These are phyloP conservation scores for Nemapogon koenigi DNA, from an alignment of 2,888 invertebrate species.

Conservation along the genomic window DNA sequence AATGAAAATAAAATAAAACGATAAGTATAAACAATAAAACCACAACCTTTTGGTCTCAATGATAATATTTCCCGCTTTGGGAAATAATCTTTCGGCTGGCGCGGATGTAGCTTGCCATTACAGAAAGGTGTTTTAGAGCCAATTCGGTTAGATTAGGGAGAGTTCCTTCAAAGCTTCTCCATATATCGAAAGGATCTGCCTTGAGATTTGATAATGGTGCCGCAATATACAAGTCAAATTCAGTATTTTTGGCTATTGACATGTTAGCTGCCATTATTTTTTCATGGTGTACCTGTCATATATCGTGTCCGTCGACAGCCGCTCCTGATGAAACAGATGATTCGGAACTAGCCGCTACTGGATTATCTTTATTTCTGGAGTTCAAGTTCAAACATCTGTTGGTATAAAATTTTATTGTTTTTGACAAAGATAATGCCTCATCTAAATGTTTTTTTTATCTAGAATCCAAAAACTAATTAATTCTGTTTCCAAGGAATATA, in stretches of 20 bases:
- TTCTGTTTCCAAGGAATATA: no score
- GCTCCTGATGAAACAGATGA: conserved; percentile 13
- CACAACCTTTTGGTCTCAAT: no score
- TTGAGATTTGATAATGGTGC: conserved; percentile 12
- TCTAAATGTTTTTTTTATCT: conserved; percentile 15
- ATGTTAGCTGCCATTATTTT: conserved; percentile 14
- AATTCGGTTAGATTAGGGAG: conserved; percentile 14
- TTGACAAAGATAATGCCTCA: conserved; percentile 14
- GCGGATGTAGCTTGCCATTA: conserved; percentile 15
- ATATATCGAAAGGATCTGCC: conserved; percentile 13
- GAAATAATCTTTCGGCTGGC: conserved; percentile 15
- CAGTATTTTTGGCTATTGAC: conserved; percentile 14
- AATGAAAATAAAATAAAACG: no score
- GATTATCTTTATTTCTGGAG: conserved; percentile 12
- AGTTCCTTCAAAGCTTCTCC: conserved; percentile 15
- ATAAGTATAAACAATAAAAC: no score
- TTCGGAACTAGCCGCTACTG: conserved; percentile 9
- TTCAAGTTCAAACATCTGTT: conserved; percentile 14
- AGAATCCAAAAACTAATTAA: no score
- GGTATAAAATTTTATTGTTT: conserved; percentile 17
- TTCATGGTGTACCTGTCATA: conserved; percentile 17
- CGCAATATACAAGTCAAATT: conserved; percentile 14
- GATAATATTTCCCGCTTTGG: conserved; percentile 15
- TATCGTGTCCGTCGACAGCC: conserved; percentile 15
- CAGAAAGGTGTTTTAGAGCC: conserved; percentile 15